A percentile compares a stretch with the other conserved stretches of the same genome.
These are phyloP conservation scores for Oceanodroma leucorhoa DNA, from an alignment of 2,797 vertebrate species.

Conservation along the genomic window DNA sequence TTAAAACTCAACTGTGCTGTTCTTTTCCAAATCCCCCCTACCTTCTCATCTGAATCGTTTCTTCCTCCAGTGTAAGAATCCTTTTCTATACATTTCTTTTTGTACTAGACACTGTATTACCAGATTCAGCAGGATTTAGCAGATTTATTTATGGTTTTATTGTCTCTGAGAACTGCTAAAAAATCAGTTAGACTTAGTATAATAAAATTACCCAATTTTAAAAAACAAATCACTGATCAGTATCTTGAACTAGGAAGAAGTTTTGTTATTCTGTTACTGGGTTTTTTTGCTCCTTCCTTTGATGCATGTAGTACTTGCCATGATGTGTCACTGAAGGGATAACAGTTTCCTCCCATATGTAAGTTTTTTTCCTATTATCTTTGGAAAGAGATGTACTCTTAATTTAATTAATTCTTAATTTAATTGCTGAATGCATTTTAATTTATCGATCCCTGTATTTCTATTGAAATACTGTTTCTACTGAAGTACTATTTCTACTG, in stretches of 20 bases:
- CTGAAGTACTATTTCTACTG: neutral
- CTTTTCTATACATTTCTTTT: neutral
- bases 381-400: neutral
- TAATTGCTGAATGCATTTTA: neutral
- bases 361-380: neutral
- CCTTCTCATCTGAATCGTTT: neutral
- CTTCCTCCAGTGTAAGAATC: neutral
- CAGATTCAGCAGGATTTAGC: neutral
- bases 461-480: neutral
- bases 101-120: neutral
- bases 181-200: neutral
- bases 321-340: neutral
- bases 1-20: neutral
- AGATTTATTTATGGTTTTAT: neutral
- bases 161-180: neutral
- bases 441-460: neutral
- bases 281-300: neutral
- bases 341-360: neutral
- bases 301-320: neutral
- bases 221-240: neutral
- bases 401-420: neutral
- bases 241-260: neutral
- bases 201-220: neutral
- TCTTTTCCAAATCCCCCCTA: neutral
- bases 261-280: neutral